These are phyloP conservation scores for Deroplatys truncata DNA, from an alignment of 2,888 invertebrate species.

Conservation along the genomic window DNA sequence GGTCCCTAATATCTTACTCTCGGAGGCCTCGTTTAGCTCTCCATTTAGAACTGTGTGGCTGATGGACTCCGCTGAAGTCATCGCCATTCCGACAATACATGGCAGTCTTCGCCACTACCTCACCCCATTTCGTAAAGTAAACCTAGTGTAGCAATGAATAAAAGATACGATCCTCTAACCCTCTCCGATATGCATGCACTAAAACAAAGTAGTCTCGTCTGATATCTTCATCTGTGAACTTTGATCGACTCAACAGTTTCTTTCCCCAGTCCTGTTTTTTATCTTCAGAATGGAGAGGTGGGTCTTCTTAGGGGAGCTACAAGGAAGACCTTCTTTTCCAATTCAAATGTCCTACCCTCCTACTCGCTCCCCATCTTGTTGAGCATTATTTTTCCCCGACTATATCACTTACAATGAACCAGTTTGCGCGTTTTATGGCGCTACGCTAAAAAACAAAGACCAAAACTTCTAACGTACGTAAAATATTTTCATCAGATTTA, in stretches of 20 bases:
- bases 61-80: not conserved
- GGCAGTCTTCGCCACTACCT: not conserved
- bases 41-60: not conserved
- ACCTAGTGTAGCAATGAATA: conserved; percentile 25
- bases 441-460: not conserved
- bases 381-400: not conserved
- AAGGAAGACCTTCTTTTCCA: conserved; percentile 24
- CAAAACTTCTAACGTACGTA: too few relatives aligned
- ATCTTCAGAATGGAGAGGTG: not conserved
- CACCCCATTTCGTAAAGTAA: not conserved
- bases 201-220: conserved; percentile 26
- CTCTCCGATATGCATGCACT: conserved; percentile 15
- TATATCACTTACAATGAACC: not conserved
- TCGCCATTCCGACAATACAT: too few relatives aligned
- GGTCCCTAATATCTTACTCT: not conserved
- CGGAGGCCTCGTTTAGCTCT: not conserved
- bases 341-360: conserved; percentile 25
- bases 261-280: not conserved
- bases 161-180: conserved; percentile 16
- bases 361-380: not conserved
- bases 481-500: too few relatives aligned
- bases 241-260: conserved; percentile 17
- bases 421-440: not conserved
- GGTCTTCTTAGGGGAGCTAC: conserved; percentile 19
- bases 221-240: conserved; percentile 19